Base-by-base conservation (phyloP, 2,888 invertebrate species). In the Hyppa rectilinea region DNA sequence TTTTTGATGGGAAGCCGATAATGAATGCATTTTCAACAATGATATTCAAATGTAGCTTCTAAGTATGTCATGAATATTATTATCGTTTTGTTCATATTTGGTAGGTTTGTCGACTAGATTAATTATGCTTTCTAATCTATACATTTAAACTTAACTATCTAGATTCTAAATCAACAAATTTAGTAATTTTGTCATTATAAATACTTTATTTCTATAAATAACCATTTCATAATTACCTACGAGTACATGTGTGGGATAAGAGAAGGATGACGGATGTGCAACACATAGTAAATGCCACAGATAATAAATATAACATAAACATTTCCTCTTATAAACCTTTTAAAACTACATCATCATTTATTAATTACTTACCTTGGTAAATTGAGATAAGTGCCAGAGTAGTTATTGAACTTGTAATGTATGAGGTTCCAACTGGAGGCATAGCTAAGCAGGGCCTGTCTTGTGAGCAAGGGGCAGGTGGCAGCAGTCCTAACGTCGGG, bases 321-420 rank as follows among this genome's bases (percentile, higher is more conserved):
- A 43, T 70, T 43, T 29, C 20, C 5, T 29, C 7, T 23, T 23
- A 31, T 14, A 7, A 58, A n/a, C 4, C 26, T 38, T 38, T 20
- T 14, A 17, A 20, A n/a, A 6, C 12, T 14, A 26, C 20, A 40
- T 50, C 17, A 14, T n/a, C 2, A 26, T 26, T 4, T 26, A 36
- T 40, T 29, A 6, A 29, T 20, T 49, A 29, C 80, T 91, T 96
- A 97, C 97, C 97, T 98, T 76, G 99, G 99, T 86, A 99, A 96
- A 91, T 98, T 98, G 83, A 97, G 97, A 92, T 98, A 99, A 81
- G 97, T 97, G 70, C 98, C 98, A 23, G 98, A 98, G 91, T 99
- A 99, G 58, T 97, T 97, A 88, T 97, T 97, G 91, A 99, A 99
- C 93, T 99, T 99, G 93, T 98, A 99, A 91, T 98, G 98, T 77